phyloP scores from a whole-genome alignment of 2,888 invertebrate genomes.

The Heterodera filipjevi region DNA sequence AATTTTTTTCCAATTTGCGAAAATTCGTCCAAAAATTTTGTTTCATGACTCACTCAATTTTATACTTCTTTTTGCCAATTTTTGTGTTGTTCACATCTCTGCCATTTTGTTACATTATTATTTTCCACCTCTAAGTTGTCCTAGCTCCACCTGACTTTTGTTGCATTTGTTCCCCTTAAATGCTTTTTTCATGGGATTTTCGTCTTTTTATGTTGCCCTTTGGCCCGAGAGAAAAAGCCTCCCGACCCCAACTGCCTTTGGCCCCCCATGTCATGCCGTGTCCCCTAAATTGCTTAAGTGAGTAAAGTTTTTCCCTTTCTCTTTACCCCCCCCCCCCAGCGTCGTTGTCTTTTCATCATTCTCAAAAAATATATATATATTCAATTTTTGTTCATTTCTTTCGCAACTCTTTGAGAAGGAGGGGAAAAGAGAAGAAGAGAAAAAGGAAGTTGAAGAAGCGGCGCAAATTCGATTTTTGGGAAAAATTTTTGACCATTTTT shows the following conservation, averaged over 20 bases:
- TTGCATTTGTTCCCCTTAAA: too few relatives aligned
- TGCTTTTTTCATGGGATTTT: too few relatives aligned
- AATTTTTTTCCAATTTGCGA: too few relatives aligned
- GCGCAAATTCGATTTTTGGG: background rate
- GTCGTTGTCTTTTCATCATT: background rate
- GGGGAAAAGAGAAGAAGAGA: background rate
- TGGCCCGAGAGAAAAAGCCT: background rate
- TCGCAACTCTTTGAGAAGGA: background rate
- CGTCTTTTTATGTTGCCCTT: too few relatives aligned
- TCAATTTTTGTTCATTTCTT: background rate
- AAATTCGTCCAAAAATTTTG: too few relatives aligned
- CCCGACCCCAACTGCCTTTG: too few relatives aligned
- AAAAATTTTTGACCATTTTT: slow-evolving; percentile 5
- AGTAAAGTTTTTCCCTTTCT: background rate
- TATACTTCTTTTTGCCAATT: too few relatives aligned
- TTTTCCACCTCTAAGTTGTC: too few relatives aligned
- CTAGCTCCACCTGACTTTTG: too few relatives aligned
- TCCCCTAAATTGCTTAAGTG: background rate
- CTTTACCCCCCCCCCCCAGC: background rate
- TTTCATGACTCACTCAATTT: too few relatives aligned
- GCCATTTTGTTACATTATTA: too few relatives aligned
- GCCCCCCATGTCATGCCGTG: background rate
- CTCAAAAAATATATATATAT: background rate
- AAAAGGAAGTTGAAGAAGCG: background rate
- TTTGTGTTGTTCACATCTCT: too few relatives aligned